Evolutionary conservation across 2,888 invertebrate species (phyloP).

Genomic region (Xestoiulus laeticollis): DNA sequence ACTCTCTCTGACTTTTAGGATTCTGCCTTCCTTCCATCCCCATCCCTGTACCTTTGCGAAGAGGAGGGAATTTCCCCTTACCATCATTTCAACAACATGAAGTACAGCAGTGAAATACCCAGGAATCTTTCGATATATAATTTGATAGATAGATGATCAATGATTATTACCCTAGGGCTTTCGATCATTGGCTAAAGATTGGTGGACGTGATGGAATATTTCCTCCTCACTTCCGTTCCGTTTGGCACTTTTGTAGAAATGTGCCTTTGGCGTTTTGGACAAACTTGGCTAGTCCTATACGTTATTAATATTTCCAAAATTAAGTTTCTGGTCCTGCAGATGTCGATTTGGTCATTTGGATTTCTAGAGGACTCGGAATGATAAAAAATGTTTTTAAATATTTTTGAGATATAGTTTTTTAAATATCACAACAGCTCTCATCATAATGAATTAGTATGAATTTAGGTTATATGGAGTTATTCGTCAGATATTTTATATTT

Average conservation of each 20-base stretch:
- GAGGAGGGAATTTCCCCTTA: conserved; percentile 1
- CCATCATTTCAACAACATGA: neutral
- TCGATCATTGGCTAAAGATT: neutral
- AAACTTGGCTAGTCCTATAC: neutral
- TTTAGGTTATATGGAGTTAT: too few species aligned
- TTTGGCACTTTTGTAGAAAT: neutral
- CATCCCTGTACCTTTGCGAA: conserved; percentile 28
- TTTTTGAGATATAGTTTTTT: too few species aligned
- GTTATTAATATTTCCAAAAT: too few species aligned
- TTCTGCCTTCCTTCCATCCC: conserved; percentile 34
- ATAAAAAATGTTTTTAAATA: too few species aligned
- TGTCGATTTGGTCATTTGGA: neutral
- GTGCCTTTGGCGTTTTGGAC: neutral
- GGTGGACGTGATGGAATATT: conserved; percentile 1
- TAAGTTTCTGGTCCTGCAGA: too few species aligned
- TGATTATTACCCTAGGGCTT: neutral
- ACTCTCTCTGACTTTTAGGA: neutral
- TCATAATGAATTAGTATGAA: too few species aligned
- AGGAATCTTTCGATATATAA: conserved; percentile 30
- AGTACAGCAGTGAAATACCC: neutral
- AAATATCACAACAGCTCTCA: too few species aligned
- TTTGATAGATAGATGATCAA: conserved; percentile 38
- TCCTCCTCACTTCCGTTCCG: neutral
- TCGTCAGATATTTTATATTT: too few species aligned
- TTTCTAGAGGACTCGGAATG: too few species aligned